A percentile compares a stretch with the other conserved stretches of the same genome.
Conservation (phyloP, 2,888 invertebrate genomes). For the Luperina testacea region DNA sequence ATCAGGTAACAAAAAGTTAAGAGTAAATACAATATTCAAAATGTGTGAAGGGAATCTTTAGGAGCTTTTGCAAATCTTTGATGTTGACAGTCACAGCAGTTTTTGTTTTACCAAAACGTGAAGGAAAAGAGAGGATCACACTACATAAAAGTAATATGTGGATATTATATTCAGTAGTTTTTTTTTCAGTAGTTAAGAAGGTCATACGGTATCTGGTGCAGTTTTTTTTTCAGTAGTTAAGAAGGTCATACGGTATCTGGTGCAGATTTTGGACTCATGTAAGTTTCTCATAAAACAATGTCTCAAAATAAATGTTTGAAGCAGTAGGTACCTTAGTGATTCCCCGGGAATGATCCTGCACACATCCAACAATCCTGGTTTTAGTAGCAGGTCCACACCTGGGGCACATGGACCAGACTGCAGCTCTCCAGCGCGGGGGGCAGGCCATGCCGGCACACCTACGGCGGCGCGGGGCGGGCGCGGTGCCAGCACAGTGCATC, state of each 20-base stretch:
- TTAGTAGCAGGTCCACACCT: conserved; percentile 94
- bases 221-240: neutral
- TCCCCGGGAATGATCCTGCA: conserved; percentile 89
- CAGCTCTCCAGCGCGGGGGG: conserved; percentile 95
- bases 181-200: neutral
- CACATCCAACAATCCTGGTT: conserved; percentile 93
- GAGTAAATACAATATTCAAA: neutral
- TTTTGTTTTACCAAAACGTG: neutral
- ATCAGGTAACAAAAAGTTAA: neutral
- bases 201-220: no score
- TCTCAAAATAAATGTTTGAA: neutral
- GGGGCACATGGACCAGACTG: conserved; percentile 94
- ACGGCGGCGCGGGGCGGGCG: conserved; percentile 90
- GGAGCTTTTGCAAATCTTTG: neutral
- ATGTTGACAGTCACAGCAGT: neutral
- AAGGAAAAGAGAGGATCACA: neutral
- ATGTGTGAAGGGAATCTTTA: neutral
- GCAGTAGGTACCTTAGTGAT: conserved; percentile 81
- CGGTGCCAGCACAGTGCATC: conserved; percentile 89
- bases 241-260: neutral
- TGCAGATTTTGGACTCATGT: neutral
- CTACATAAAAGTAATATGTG: neutral
- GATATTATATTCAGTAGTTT: neutral
- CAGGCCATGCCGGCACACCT: conserved; percentile 95
- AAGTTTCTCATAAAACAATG: neutral